Evolutionary conservation across 2,797 vertebrate species (phyloP), one percentile per base, ranked within the genome.

Genomic region (Lates japonicus): DNA sequence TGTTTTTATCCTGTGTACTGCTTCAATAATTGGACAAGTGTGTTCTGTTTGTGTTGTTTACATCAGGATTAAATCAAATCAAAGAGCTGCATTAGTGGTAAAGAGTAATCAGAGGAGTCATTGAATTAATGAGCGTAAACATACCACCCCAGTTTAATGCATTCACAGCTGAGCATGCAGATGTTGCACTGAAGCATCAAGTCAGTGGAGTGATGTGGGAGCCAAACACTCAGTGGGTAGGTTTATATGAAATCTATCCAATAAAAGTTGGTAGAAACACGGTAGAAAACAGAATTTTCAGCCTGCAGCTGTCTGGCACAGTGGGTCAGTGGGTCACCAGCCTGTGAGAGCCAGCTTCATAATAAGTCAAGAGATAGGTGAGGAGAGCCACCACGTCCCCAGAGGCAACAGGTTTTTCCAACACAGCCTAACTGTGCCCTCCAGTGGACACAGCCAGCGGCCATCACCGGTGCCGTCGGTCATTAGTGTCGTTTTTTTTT

Each of bases 391-490:
- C 4, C n/a, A 5, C 62, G 0, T 13, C 17, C 48, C 44, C 14
- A n/a, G 60, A 54, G 41, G 78, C 78, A 83, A 85, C 86, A 87
- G 76, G 70, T 80, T 52, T 60, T 0, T 44, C 7, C 17, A 1
- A 5, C 20, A 0, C 66, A 62, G 87, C 44, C 22, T n/a, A 14
- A 81, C 77, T 64, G 62, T 64, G 92, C 92, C 88, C 91, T 84
- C 93, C 60, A 83, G 91, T 73, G 93, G 92, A 81, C 82, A 35
- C 77, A 31, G 17, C 14, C 51, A 10, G 62, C 14, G 3, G 7
- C 19, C 41, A 2, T 63, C 35, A 29, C 25, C 25, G 7, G 25
- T 12, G 63, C 7, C 33, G 13, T 11, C 65, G 12, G 33, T 10
- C 66, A 67, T 48, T 49, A n/a, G 10, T 59, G 52, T 39, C 16